Conservation (phyloP, 2,888 invertebrate species). For the Ophion obscuratus region DNA sequence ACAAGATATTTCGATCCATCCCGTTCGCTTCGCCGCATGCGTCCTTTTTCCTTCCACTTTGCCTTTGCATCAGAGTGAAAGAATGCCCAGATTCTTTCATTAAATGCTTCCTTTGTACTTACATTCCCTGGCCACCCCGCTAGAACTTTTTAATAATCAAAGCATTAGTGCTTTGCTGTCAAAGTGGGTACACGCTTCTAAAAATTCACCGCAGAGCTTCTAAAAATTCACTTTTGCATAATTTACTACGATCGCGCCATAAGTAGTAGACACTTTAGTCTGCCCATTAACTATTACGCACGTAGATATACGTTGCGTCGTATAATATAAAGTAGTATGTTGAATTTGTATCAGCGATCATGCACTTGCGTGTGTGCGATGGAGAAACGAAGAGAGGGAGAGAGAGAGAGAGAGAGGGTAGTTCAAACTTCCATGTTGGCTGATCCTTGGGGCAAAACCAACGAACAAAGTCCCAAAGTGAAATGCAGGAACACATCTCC, state of each 20-base stretch:
- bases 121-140: too few relatives aligned
- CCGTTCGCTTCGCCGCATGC: too few relatives aligned
- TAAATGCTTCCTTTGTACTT: too few relatives aligned
- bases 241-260: conserved; percentile 15
- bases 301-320: neutral
- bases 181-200: neutral
- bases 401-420: conserved; percentile 1
- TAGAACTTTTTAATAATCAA: too few relatives aligned
- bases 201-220: conserved; percentile 8
- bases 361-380: neutral
- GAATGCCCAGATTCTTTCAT: too few relatives aligned
- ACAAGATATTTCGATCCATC: too few relatives aligned
- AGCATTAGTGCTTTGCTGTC: too few relatives aligned
- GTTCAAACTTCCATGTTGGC: conserved; percentile 5
- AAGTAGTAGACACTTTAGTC: neutral
- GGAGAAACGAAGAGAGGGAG: neutral
- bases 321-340: neutral
- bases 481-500: conserved; percentile 45
- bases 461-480: conserved; percentile 31
- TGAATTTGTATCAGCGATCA: conserved; percentile 5
- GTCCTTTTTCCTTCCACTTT: too few relatives aligned
- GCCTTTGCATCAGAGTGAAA: too few relatives aligned
- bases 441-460: conserved; percentile 50
- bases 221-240: conserved; percentile 7
- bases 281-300: neutral